phyloP scores from a whole-genome alignment of 2,888 invertebrate genomes.

The Ferdinandea cuprea region DNA sequence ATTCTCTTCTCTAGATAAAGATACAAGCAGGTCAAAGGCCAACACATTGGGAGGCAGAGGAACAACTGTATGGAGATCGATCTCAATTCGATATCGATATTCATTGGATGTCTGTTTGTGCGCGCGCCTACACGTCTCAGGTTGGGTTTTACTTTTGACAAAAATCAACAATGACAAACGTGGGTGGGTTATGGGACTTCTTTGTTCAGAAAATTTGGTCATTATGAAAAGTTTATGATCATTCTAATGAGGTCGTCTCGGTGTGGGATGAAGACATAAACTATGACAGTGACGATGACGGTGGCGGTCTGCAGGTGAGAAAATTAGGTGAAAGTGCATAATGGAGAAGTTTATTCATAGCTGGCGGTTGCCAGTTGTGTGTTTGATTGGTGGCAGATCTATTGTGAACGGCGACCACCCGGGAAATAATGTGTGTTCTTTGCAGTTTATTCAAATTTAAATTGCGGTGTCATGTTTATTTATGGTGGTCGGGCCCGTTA shows the following conservation, averaged over 20 bases:
- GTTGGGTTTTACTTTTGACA: slow-evolving; percentile 51
- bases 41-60: slow-evolving; percentile 58
- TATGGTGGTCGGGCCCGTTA: slow-evolving; percentile 9
- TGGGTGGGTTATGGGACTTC: slow-evolving; percentile 51
- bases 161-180: slow-evolving; percentile 9
- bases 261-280: slow-evolving; percentile 66
- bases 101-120: slow-evolving; percentile 13
- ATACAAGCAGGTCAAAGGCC: slow-evolving; percentile 64
- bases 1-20: slow-evolving; percentile 25
- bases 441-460: slow-evolving; percentile 13
- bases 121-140: slow-evolving; percentile 64
- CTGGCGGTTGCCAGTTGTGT: slow-evolving; percentile 6
- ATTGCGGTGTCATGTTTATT: slow-evolving; percentile 24
- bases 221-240: slow-evolving; percentile 40
- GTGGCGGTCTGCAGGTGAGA: slow-evolving; percentile 26
- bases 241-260: slow-evolving; percentile 57
- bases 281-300: neutral
- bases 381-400: slow-evolving; percentile 11
- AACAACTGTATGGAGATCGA: slow-evolving; percentile 38
- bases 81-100: slow-evolving; percentile 64
- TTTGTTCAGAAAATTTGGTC: slow-evolving; percentile 30
- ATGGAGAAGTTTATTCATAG: slow-evolving; percentile 5
- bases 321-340: slow-evolving; percentile 55
- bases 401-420: slow-evolving; percentile 55
- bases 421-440: neutral